These are phyloP conservation scores for Atta texana DNA, from an alignment of 1,140 invertebrate genomes.

Conservation along the genomic window DNA sequence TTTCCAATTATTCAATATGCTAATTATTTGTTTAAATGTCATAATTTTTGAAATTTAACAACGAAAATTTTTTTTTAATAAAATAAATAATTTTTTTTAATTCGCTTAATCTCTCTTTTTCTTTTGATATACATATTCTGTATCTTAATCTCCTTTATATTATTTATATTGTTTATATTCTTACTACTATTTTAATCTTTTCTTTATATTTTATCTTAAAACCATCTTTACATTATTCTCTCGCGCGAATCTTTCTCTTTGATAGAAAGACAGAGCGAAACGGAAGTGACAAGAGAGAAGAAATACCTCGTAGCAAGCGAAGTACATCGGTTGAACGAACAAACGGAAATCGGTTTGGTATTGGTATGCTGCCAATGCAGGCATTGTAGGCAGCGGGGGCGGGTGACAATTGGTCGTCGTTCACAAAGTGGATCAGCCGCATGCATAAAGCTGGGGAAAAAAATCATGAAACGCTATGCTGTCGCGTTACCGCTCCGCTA, in stretches of 20 bases:
- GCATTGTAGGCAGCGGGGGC: not conserved
- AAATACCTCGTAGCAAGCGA: constrained; percentile 29
- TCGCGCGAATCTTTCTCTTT: constrained; percentile 30
- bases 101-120: not conserved
- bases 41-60: not conserved
- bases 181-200: not conserved
- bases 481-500: constrained; percentile 15
- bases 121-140: not conserved
- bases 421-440: constrained; percentile 74
- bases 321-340: constrained; percentile 52
- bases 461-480: constrained; percentile 64
- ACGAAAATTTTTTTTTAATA: not conserved
- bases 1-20: not conserved
- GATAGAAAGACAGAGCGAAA: constrained; percentile 25
- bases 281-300: constrained; percentile 50
- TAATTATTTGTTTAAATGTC: constrained; percentile 1
- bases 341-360: constrained; percentile 54
- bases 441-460: constrained; percentile 71
- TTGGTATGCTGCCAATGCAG: constrained; percentile 76
- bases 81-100: not conserved
- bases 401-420: constrained; percentile 68
- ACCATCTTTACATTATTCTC: not conserved
- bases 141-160: not conserved
- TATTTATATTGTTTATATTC: too few relatives aligned
- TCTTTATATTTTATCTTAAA: not conserved